phyloP scores from a whole-genome alignment of 92 coral and sea anemone genomes.

The Desmophyllum pertusum region DNA sequence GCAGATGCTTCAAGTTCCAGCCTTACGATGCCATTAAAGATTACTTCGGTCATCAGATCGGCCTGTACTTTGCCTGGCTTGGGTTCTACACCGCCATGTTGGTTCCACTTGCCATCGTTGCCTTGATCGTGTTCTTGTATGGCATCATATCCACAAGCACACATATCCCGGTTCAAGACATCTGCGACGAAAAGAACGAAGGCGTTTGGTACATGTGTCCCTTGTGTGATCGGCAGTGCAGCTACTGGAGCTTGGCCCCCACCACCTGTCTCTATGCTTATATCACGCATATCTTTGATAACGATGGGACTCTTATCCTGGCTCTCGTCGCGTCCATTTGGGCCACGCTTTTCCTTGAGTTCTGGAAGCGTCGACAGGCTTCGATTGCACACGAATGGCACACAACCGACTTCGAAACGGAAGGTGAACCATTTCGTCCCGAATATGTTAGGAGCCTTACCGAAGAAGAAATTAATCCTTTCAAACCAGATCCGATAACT shows the following conservation, averaged over 20 bases:
- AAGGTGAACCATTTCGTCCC: slow-evolving; percentile 74
- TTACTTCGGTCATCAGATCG: slow-evolving; percentile 89
- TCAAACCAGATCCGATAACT: slow-evolving; percentile 71
- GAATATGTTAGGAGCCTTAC: slow-evolving; percentile 45
- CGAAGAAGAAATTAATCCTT: slow-evolving; percentile 39
- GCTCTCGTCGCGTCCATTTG: slow-evolving; percentile 81
- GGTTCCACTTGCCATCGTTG: slow-evolving; percentile 86
- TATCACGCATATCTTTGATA: slow-evolving; percentile 74
- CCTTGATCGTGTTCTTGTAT: slow-evolving; percentile 80
- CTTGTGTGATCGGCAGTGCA: slow-evolving; percentile 90
- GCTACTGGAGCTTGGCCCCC: slow-evolving; percentile 82
- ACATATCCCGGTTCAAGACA: slow-evolving; percentile 77
- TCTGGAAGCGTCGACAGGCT: slow-evolving; percentile 97
- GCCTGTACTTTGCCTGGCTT: slow-evolving; percentile 90
- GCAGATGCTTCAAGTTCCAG: slow-evolving; percentile 83
- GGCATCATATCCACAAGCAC: slow-evolving; percentile 73
- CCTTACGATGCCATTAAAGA: slow-evolving; percentile 84
- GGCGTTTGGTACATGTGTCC: slow-evolving; percentile 96
- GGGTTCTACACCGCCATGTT: slow-evolving; percentile 93
- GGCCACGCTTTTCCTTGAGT: slow-evolving; percentile 96
- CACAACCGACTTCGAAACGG: slow-evolving; percentile 83
- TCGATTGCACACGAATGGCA: slow-evolving; percentile 86
- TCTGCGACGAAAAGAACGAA: slow-evolving; percentile 70
- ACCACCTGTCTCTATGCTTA: slow-evolving; percentile 71
- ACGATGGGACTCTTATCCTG: slow-evolving; percentile 68